Base-by-base conservation (phyloP, 2,113 vertebrate species). In the Nymphicus hollandicus region DNA sequence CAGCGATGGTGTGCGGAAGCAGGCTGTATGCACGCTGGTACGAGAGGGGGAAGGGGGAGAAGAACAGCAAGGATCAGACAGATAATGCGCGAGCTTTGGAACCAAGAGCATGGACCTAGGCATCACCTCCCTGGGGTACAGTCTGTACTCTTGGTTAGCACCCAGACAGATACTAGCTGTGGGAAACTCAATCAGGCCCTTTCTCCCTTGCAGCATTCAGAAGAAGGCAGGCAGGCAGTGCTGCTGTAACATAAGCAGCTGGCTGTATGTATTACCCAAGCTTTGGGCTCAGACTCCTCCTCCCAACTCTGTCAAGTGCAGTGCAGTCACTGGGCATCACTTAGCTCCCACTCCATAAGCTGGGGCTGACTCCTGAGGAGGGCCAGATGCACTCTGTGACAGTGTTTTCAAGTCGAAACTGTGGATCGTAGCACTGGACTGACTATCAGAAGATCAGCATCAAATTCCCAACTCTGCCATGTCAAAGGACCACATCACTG, bases 1-100 rank as follows among this genome's bases (percentile, higher is more conserved):
- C 81, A 96, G 96, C 33, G 44, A 76, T 76, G 83, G 92, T 31
- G 95, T 76, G 76, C 27, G 16, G 73, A 88, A 89, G 53, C 74
- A 77, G 88, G 39, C 61, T 53, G 43, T 31, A 37, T 28, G 33
- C 58, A 44, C 7, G 0, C 35, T 31, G 12, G 33, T 10, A 35
- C 64, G 69, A 78, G 83, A 83, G 81, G 91, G 84, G 91, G 91
- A 95, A 81, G 86, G 81, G 5, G 60, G 43, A 71, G 29, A 68
- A 41, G 18, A 71, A 66, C 41, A 60, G 83, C 73, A 74, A 87
- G 77, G 73, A 90, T 89, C 81, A 88, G 28, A 64, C 15, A 61
- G 93, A 92, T 81, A 56, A 70, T 13, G 53, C 49, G 19, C 7
- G 33, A 95, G 73, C 80, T 41, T 47, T 69, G 58, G 50, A 94